Conservation (phyloP, 2,888 invertebrate genomes). For the Flabesymbios commensalis region DNA sequence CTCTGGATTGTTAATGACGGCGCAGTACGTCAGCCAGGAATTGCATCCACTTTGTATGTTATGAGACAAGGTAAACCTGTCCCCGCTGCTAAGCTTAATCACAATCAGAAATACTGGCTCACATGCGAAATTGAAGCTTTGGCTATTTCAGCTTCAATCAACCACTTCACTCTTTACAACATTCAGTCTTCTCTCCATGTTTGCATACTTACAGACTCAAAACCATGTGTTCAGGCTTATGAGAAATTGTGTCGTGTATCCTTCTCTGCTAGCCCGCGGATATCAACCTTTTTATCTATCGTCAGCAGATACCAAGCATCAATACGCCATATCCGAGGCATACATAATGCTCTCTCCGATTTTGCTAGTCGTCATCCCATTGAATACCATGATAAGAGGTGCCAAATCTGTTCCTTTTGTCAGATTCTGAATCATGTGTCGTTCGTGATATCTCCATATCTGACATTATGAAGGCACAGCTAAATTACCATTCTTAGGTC, state of each 20-base stretch:
- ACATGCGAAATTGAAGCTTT: background rate
- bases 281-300: conserved; percentile 12
- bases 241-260: background rate
- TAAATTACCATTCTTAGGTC: no score
- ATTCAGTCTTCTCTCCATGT: background rate
- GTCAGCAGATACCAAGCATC: conserved; percentile 3
- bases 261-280: conserved; percentile 15
- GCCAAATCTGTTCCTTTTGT: no score
- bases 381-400: no score
- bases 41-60: background rate
- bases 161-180: background rate
- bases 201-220: background rate
- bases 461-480: no score
- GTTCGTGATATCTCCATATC: no score
- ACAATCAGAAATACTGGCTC: background rate
- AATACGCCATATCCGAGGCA: conserved; percentile 6
- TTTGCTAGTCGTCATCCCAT: no score
- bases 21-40: background rate
- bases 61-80: background rate
- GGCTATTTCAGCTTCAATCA: background rate
- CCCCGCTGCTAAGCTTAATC: background rate
- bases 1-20: background rate
- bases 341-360: no score
- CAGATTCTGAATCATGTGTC: no score
- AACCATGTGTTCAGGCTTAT: conserved; percentile 11